Conservation (phyloP, 2,113 vertebrate species). For the Phalacrocorax carbo region DNA sequence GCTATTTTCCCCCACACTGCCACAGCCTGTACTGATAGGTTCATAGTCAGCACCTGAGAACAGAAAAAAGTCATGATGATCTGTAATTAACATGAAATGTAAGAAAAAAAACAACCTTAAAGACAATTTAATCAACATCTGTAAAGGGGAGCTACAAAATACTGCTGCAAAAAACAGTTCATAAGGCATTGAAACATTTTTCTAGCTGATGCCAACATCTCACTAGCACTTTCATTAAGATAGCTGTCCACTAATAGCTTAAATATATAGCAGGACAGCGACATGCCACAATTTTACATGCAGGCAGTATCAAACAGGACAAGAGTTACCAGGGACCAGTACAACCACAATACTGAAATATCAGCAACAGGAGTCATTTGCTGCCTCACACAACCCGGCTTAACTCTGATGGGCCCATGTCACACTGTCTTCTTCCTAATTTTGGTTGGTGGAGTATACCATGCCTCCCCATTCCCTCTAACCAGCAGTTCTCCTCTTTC, state of each 20-base stretch:
- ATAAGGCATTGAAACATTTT: not conserved
- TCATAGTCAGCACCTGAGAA: constrained; percentile 64
- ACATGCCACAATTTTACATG: not conserved
- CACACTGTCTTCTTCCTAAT: not conserved
- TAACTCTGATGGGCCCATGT: not conserved
- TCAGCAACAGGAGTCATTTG: not conserved
- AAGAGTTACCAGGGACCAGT: not conserved
- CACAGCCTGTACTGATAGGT: constrained; percentile 52
- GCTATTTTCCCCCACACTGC: constrained; percentile 76
- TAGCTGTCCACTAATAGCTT: not conserved
- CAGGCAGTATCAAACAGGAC: not conserved
- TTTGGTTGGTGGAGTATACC: not conserved
- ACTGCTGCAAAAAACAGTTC: not conserved
- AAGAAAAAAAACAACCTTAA: not conserved
- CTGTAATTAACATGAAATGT: not conserved
- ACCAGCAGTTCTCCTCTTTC: not conserved
- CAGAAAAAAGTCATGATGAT: not conserved
- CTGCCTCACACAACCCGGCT: not conserved
- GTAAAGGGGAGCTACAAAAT: not conserved
- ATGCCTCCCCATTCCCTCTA: not conserved
- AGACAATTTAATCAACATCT: not conserved
- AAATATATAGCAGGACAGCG: not conserved
- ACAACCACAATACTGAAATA: not conserved
- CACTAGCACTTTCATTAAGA: not conserved
- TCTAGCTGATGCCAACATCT: not conserved